These are phyloP conservation scores for Gambusia affinis DNA, from an alignment of 2,113 vertebrate species.

Conservation along the genomic window DNA sequence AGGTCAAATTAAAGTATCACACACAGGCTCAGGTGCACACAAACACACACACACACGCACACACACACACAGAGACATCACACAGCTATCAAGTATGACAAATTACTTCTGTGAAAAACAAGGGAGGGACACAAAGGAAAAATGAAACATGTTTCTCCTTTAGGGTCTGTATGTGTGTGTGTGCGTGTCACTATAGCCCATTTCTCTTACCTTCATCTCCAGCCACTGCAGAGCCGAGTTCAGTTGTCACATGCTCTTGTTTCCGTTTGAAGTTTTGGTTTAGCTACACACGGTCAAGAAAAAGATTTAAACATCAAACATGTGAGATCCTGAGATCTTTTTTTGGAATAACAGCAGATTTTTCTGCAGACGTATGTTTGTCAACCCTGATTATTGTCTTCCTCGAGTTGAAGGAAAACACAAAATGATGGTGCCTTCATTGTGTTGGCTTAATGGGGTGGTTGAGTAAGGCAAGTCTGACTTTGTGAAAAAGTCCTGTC, in stretches of 20 bases:
- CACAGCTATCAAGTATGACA: conserved; percentile 19
- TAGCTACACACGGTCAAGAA: background rate
- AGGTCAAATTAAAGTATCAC: conserved; percentile 47
- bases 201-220: conserved; percentile 11
- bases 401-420: background rate
- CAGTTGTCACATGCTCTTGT: background rate
- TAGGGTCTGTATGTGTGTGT: background rate
- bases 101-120: conserved; percentile 42
- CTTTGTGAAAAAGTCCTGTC: no score
- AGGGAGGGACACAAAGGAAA: conserved; percentile 4
- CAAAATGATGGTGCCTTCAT: background rate
- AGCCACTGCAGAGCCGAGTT: background rate
- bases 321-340: background rate
- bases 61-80: conserved; percentile 20
- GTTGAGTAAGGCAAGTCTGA: background rate
- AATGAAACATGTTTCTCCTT: conserved; percentile 25
- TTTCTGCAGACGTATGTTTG: background rate
- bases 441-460: background rate
- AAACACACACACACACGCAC: conserved; percentile 16
- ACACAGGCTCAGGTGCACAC: conserved; percentile 13
- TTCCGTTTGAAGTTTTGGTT: background rate
- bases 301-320: background rate
- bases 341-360: background rate
- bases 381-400: background rate
- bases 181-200: background rate